A percentile compares a stretch with the other conserved stretches of the same genome.
These are phyloP conservation scores for Stylophora pistillata DNA, from an alignment of 64 coral and sea anemone genomes.

Conservation along the genomic window DNA sequence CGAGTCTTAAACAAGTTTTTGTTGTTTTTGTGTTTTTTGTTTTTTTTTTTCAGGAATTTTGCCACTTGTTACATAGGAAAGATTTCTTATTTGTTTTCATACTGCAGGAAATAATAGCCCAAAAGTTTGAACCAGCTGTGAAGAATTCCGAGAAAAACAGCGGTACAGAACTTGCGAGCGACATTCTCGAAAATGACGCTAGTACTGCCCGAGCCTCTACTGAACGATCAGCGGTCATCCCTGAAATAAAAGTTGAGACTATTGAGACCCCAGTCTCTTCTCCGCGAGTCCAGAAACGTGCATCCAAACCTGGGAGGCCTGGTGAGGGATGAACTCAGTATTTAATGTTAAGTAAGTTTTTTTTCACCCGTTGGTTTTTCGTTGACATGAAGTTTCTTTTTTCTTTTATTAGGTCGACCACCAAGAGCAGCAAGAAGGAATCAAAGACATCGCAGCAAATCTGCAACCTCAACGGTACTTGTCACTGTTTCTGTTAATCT, in stretches of 20 bases:
- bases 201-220: background rate
- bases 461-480: constrained; percentile 75
- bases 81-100: background rate
- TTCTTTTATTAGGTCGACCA: constrained; percentile 29
- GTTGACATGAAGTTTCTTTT: background rate
- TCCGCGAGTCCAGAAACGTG: constrained; percentile 68
- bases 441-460: constrained; percentile 72
- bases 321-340: constrained; percentile 5
- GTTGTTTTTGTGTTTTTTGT: too few relatives aligned
- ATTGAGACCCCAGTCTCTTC: constrained; percentile 69
- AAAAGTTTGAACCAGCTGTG: constrained; percentile 23
- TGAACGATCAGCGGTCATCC: constrained; percentile 39
- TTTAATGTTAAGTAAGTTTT: background rate
- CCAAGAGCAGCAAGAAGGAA: constrained; percentile 54
- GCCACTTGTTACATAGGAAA: background rate
- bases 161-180: background rate
- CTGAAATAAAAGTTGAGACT: constrained; percentile 76
- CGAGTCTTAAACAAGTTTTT: background rate
- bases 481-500: background rate
- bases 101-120: constrained; percentile 46
- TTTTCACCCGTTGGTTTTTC: background rate
- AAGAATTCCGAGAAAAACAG: constrained; percentile 13
- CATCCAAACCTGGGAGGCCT: constrained; percentile 83
- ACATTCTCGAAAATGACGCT: constrained; percentile 34
- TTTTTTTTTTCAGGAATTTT: too few relatives aligned